Evolutionary conservation across 2,797 vertebrate genomes (phyloP).

Genomic region (Gadopsis marmoratus): DNA sequence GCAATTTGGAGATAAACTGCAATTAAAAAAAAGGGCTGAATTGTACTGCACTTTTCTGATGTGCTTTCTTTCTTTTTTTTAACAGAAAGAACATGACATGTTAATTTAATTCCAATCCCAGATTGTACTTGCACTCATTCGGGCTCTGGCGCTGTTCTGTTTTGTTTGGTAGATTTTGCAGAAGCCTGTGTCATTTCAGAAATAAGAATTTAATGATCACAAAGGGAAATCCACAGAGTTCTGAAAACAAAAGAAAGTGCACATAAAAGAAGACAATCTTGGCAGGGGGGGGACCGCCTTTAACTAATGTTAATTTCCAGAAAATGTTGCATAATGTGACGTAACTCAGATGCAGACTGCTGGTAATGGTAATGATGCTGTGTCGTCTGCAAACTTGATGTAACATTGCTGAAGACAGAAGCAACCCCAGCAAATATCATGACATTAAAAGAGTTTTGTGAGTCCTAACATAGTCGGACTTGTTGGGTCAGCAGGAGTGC

Average conservation of each 20-base stretch:
- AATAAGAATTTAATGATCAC: background rate
- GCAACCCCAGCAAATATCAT: too few species aligned
- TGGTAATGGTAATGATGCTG: too few species aligned
- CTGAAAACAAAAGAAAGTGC: background rate
- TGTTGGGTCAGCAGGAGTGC: background rate
- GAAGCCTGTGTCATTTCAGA: background rate
- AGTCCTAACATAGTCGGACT: too few species aligned
- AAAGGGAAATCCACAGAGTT: background rate
- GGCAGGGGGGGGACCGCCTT: background rate
- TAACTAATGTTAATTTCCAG: background rate
- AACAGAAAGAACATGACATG: conserved; percentile 15
- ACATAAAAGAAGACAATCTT: background rate
- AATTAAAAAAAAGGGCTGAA: background rate
- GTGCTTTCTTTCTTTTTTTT: background rate
- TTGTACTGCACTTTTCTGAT: background rate
- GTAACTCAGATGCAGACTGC: too few species aligned
- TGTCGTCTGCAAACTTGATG: too few species aligned
- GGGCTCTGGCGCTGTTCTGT: background rate
- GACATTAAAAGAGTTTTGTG: too few species aligned
- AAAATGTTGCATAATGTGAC: background rate
- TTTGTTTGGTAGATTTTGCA: background rate
- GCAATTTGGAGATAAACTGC: conserved; percentile 32
- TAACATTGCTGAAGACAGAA: too few species aligned
- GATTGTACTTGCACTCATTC: conserved; percentile 2
- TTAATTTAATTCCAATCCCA: conserved; percentile 3